Evolutionary conservation across 2,888 invertebrate species (phyloP).

Genomic region (Rhorus exstirpatorius): DNA sequence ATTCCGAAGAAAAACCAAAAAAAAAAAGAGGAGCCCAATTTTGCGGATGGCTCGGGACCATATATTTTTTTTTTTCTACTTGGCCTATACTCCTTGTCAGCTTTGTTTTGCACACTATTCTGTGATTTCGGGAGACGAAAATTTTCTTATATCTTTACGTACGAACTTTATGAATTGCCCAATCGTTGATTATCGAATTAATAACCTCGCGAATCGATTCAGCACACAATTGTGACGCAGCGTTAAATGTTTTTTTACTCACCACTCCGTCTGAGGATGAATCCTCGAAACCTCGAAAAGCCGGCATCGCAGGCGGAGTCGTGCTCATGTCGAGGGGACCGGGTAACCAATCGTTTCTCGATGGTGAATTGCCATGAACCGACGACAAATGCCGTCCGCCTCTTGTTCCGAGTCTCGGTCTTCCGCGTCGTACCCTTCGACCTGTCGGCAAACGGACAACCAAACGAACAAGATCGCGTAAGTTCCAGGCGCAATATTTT

Average conservation of each 20-base stretch:
- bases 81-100: not conserved
- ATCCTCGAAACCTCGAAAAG: slow-evolving; percentile 84
- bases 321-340: slow-evolving; percentile 84
- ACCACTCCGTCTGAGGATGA: slow-evolving; percentile 84
- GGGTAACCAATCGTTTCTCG: slow-evolving; percentile 84
- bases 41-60: slow-evolving; percentile 16
- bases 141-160: no score
- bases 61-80: not conserved
- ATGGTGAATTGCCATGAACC: slow-evolving; percentile 82
- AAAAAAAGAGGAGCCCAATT: not conserved
- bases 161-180: not conserved
- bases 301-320: slow-evolving; percentile 83
- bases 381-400: slow-evolving; percentile 81
- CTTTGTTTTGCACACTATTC: no score
- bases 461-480: not conserved
- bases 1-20: slow-evolving; percentile 8
- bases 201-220: not conserved
- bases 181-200: not conserved
- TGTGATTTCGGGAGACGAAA: not conserved
- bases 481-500: not conserved
- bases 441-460: slow-evolving; percentile 71
- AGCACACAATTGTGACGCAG: no score
- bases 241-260: slow-evolving; percentile 57
- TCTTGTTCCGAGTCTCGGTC: slow-evolving; percentile 83
- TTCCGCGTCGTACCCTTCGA: slow-evolving; percentile 83